phyloP scores from a whole-genome alignment of 2,888 invertebrate species.

The Dicycla oo region DNA sequence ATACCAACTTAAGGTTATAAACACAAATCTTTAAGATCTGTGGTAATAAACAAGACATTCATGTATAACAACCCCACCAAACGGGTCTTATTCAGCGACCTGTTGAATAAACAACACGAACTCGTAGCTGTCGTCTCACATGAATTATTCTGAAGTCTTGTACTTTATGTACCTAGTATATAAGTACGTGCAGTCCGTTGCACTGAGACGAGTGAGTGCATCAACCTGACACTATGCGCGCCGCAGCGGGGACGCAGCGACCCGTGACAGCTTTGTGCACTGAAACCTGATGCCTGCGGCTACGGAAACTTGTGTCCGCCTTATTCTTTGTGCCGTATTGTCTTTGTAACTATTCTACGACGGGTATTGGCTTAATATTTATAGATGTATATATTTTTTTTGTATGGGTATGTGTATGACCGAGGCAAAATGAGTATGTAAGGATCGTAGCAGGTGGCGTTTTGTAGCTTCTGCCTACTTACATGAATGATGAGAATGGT shows the following conservation, averaged over 20 bases:
- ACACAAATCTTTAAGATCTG: too few relatives aligned
- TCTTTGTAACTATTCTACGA: not conserved
- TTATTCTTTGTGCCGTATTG: conserved; percentile 9
- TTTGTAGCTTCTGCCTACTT: too few relatives aligned
- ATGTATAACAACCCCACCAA: not conserved
- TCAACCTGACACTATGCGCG: conserved; percentile 42
- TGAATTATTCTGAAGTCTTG: conserved; percentile 46
- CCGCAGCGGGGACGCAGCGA: conserved; percentile 17
- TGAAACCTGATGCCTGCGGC: conserved; percentile 45
- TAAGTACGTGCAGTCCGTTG: conserved; percentile 21
- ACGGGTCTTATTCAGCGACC: conserved; percentile 3
- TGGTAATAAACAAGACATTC: conserved; percentile 1
- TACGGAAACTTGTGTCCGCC: not conserved
- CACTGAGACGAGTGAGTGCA: conserved; percentile 39
- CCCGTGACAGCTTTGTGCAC: conserved; percentile 47
- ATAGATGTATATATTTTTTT: too few relatives aligned
- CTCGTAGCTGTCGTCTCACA: conserved; percentile 14
- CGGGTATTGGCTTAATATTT: not conserved
- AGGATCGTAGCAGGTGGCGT: too few relatives aligned
- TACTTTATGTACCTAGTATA: conserved; percentile 6
- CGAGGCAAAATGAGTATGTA: too few relatives aligned
- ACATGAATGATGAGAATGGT: too few relatives aligned
- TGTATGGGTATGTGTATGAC: too few relatives aligned
- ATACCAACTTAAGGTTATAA: not conserved
- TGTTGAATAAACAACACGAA: conserved; percentile 35